Base-by-base conservation (phyloP, 1,140 invertebrate species). In the Aethina tumida region DNA sequence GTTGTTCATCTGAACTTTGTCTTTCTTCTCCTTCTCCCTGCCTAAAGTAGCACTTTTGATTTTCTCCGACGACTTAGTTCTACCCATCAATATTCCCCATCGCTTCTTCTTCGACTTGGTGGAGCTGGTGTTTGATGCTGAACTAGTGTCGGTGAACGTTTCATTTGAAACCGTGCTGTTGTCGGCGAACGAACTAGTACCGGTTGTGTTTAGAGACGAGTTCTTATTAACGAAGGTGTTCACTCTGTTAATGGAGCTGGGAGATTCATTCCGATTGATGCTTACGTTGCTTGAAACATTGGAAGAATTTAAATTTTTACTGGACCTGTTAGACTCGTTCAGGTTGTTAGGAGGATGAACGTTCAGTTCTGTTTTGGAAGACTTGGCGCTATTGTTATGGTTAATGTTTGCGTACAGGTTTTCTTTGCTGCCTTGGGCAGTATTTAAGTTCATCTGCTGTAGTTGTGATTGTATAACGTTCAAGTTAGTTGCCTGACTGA, bases 41-140 rank as follows among this genome's bases (percentile, higher is more conserved):
- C 75, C 75, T 30, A 78, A 52, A 5, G 76, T 79, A 0, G 75
- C 76, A 38, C 73, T 74, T 47, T 76, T 75, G 5, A 58, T 47
- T 41, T 70, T 68, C 20, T 72, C 70, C 32, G 59, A 65, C 2
- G 62, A 69, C 41, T 68, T 70, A 47, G 69, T 65, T 10, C 73
- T 69, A 34, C 74, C 72, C 14, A 60, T 50, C 29, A 77, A 69
- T 43, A 77, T 66, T 5, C 69, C 73, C 75, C 76, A 78, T 8
- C 75, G 53, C 28, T 71, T 62, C 31, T 73, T 66, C 34, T 75
- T 76, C 43, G 75, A 75, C 41, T 75, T 74, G 39, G 68, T 73
- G 1, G 45, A 47, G 32, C 45, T 53, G 16, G 28, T 44, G 29
- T 39, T 39, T 1, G 53, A 53, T 5, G 46, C 36, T 7, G 51